Evolutionary conservation across 2,797 vertebrate genomes (phyloP), one percentile per base, ranked within the genome.

Genomic region (Brachymystax lenok): DNA sequence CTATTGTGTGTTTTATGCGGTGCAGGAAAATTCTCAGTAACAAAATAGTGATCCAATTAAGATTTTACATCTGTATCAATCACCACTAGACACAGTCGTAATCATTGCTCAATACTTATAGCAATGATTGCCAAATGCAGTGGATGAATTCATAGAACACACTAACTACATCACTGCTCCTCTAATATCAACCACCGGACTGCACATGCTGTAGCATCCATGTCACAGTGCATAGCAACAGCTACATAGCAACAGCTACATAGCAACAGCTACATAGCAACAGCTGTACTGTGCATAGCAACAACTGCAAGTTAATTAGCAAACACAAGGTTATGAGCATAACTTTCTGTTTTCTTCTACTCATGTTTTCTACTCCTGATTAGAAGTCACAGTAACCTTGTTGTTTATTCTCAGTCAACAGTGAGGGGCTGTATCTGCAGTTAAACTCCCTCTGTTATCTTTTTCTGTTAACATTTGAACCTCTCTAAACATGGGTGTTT

Each of bases 181-280:
- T 88, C 84, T 75, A 86, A 46, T 46, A 46, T 46, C 40, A 90
- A 88, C 86, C 74, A 69, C 83, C 89, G 83, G 88, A 88, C 90
- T 46, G 82, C 88, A 82, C 84, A 46, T 88, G 86, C 82, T 84
- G 78, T 72, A 71, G 87, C 74, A 67, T 88, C 91, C 92, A 90
- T 91, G 91, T 88, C 90, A 88, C 84, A 85, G 86, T 83, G 90
- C 92, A 91, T 93, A 93, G 92, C 91, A 93, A 93, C 92, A 89
- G 92, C 90, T 91, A 91, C 92, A 92, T 93, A 92, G 92, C 92
- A 93, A 93, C 92, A 90, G 89, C 24, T 24, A 24, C 92, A 91
- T 93, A 93, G 92, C 91, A 93, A 93, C 92, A 89, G 92, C 90
- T 91, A 91, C 92, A 92, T 93, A 92, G 92, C 92, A 93, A 93